A percentile compares a stretch with the other conserved stretches of the same genome.
phyloP scores from a whole-genome alignment of 2,888 invertebrate species.

The Abscondita cerata region DNA sequence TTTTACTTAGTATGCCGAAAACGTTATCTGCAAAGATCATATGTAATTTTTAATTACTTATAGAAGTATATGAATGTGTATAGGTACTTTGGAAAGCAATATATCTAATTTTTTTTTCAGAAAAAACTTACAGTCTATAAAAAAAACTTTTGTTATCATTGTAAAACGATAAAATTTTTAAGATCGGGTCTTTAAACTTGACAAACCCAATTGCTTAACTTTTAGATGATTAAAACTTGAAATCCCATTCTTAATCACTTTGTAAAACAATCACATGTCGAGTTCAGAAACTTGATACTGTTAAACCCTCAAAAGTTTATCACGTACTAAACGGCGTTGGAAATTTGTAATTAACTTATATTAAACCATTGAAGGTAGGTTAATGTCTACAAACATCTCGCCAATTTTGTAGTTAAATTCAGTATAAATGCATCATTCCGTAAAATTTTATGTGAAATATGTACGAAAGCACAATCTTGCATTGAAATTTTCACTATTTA shows the following conservation, averaged over 20 bases:
- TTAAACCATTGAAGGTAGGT: background rate
- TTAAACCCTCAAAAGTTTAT: conserved; percentile 15
- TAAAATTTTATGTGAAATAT: background rate
- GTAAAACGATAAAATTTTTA: too few relatives aligned
- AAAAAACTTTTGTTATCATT: too few relatives aligned
- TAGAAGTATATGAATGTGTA: too few relatives aligned
- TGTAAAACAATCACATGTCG: conserved; percentile 31
- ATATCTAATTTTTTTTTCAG: too few relatives aligned
- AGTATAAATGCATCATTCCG: too few relatives aligned
- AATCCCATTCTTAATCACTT: conserved; percentile 28
- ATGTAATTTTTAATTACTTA: too few relatives aligned
- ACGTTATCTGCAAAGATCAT: too few relatives aligned
- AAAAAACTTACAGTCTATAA: too few relatives aligned
- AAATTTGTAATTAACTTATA: conserved; percentile 11
- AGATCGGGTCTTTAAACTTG: too few relatives aligned
- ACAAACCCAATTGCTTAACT: conserved; percentile 22
- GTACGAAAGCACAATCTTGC: background rate
- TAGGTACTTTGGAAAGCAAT: too few relatives aligned
- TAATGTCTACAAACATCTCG: background rate
- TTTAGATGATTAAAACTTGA: conserved; percentile 27
- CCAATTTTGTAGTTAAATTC: background rate
- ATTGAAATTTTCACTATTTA: background rate
- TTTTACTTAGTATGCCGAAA: too few relatives aligned
- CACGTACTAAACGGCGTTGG: conserved; percentile 12
- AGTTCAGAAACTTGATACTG: conserved; percentile 6